Evolutionary conservation across 2,888 invertebrate species (phyloP), one percentile per base, ranked within the genome.

Genomic region (Brachynemurus nebulosus): DNA sequence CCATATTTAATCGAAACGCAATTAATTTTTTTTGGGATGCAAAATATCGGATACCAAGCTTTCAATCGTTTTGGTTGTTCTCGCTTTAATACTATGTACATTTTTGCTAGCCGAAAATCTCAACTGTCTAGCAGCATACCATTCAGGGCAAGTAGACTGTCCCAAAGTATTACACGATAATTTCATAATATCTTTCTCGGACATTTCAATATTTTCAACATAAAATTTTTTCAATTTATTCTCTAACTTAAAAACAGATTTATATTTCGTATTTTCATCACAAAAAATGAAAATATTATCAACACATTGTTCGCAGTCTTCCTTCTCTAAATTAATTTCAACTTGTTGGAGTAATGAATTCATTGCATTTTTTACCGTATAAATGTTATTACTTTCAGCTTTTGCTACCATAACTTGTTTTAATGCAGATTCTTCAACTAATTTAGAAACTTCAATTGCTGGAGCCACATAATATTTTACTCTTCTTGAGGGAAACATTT

Each of bases 401-500:
- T 42, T 42, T 27, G 30, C 27, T 30, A 42, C 33, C 33, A 35
- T 35, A 14, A 35, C 36, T 35, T 42, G 38, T 41, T 48, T 37
- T 48, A 40, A 39, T 48, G 47, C 8, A 49, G 39, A 45, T 50
- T 35, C 45, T 25, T 47, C 40, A 25, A 50, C 40, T 33, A 49
- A 46, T 40, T 51, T 48, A 38, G 48, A 51, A 35, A 42, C 44
- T 18, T 40, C 33, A 42, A 48, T 48, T 39, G 49, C 36, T 17
- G 36, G 36, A 35, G 36, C 36, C 36, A 16, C 36, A 12, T 35
- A 35, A 35, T 27, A 25, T 50, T 49, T 36, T 49, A n/a, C 39
- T 39, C 46, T 30, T 47, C 47, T 40, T 27, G 37, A 25, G 21
- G 48, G 47, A 18, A 42, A 33, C 47, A 48, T 49, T 40, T 50